Evolutionary conservation across 2,888 invertebrate genomes (phyloP), one percentile per base, ranked within the genome.

Genomic region (Sinohyriopsis cumingii): DNA sequence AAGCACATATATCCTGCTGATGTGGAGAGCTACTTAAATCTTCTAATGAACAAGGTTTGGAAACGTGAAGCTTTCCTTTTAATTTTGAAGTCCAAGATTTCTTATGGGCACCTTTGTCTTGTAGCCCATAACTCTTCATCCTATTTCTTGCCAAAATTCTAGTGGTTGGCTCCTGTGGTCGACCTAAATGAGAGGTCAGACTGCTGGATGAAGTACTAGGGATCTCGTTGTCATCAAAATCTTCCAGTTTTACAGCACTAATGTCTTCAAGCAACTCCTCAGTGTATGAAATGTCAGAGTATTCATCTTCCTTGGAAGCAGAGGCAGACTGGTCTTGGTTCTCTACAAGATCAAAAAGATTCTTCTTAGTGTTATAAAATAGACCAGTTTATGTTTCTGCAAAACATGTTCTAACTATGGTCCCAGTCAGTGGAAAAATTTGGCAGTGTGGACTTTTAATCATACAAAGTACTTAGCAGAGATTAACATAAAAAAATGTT

Each of bases 1-100:
- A 94, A 22, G 93, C 92, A 87, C 94, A 94, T 12, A 73, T 60
- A 24, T 71, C 67, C 56, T 65, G 60, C 9, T 69, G 69, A 15
- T 69, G 65, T 60, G 67, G 53, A 25, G 70, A 53, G 12, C 68
- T n/a, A 56, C 33, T 65, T 3, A 69, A 57, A 28, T 75, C 73
- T 53, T 74, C 69, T 54, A 63, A 64, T 63, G 67, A 69, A 28
- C 69, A 63, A 12, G 73, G 65, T 68, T 81, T 81, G n/a, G 75
- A 68, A 15, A 77, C 72, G 9, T 77, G 77, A 28, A 83, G 65
- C 72, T 83, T 84, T 12, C 82, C 82, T 65, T 81, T 75, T 28
- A 87, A 70, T 61, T 83, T 84, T 20, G 83, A 67, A 19, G 82
- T 81, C 85, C 86, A 86, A 62, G 82, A 84, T 56, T 82, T 84